Percentiles rank a stretch among this genome's conserved stretches.
Evolutionary conservation across 2,888 invertebrate species (phyloP).

Genomic region (Drosophila pullipes): DNA sequence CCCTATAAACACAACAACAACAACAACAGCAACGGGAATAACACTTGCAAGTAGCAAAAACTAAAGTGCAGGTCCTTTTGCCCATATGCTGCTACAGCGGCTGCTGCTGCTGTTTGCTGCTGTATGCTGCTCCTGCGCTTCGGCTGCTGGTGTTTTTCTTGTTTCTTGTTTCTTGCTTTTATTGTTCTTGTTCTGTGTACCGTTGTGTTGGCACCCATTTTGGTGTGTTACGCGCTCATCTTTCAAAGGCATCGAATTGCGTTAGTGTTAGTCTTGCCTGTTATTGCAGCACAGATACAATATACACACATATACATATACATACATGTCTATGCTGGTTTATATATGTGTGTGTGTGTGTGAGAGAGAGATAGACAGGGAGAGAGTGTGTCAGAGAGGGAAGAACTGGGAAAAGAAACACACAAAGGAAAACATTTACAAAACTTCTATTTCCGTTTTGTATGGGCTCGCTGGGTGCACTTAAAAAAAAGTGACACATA

Average conservation of each 20-base stretch:
- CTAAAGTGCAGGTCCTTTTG: conserved; percentile 70
- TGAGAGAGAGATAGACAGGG: conserved; percentile 1
- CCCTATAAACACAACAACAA: conserved; percentile 71
- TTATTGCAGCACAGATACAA: conserved; percentile 54
- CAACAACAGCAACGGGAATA: neutral
- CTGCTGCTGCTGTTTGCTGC: neutral
- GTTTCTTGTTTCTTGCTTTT: neutral
- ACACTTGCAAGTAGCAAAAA: conserved; percentile 77
- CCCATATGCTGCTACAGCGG: conserved; percentile 51
- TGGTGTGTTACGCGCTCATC: conserved; percentile 60
- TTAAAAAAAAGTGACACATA: neutral
- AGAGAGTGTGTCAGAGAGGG: conserved; percentile 10
- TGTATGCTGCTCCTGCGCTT: neutral
- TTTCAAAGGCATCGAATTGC: conserved; percentile 75
- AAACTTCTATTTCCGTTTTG: conserved; percentile 84
- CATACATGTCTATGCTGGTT: neutral
- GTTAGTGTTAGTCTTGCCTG: conserved; percentile 66
- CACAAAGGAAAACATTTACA: conserved; percentile 83
- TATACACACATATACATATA: neutral
- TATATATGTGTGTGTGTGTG: conserved; percentile 1
- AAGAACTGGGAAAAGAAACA: conserved; percentile 61
- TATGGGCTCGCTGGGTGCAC: conserved; percentile 65
- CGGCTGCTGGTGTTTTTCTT: neutral
- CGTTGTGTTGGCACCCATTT: conserved; percentile 44
- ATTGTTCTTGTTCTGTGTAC: conserved; percentile 3